Percentiles rank a stretch among this genome's conserved stretches.
Conservation (phyloP, 2,888 invertebrate genomes). For the Drosophila longiperda region DNA sequence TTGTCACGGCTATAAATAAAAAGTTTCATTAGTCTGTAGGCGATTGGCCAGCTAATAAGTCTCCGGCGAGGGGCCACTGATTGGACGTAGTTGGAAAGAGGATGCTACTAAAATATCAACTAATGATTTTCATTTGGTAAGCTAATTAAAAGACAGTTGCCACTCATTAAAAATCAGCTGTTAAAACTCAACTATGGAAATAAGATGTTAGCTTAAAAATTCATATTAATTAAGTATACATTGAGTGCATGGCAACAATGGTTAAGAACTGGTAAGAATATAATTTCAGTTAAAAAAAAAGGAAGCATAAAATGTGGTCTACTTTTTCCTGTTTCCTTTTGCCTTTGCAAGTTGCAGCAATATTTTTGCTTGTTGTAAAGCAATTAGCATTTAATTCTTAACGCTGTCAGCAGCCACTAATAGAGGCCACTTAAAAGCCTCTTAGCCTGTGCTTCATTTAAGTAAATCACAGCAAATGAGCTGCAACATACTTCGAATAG, state of each 20-base stretch:
- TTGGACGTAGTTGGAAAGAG: constrained; percentile 30
- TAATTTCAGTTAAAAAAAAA: not conserved
- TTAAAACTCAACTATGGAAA: constrained; percentile 14
- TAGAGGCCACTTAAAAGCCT: constrained; percentile 61
- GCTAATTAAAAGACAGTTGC: constrained; percentile 44
- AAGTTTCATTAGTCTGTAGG: constrained; percentile 62
- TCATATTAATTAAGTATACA: not conserved
- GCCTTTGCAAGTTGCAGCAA: not conserved
- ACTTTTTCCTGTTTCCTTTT: not conserved
- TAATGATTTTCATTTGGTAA: constrained; percentile 41
- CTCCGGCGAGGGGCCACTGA: constrained; percentile 35
- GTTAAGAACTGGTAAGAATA: not conserved
- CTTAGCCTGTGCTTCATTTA: constrained; percentile 58
- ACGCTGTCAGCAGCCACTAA: constrained; percentile 46
- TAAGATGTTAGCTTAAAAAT: not conserved
- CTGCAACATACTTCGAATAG: constrained; percentile 28
- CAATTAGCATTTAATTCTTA: constrained; percentile 30
- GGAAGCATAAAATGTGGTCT: not conserved
- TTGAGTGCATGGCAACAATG: not conserved
- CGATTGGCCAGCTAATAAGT: constrained; percentile 43
- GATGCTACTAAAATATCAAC: constrained; percentile 9
- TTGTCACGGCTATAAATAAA: constrained; percentile 64
- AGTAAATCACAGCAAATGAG: constrained; percentile 66
- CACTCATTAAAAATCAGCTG: constrained; percentile 10
- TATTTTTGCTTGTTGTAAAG: constrained; percentile 11